Evolutionary conservation across 2,113 vertebrate species (phyloP).

Genomic region (Psephotus haematonotus): DNA sequence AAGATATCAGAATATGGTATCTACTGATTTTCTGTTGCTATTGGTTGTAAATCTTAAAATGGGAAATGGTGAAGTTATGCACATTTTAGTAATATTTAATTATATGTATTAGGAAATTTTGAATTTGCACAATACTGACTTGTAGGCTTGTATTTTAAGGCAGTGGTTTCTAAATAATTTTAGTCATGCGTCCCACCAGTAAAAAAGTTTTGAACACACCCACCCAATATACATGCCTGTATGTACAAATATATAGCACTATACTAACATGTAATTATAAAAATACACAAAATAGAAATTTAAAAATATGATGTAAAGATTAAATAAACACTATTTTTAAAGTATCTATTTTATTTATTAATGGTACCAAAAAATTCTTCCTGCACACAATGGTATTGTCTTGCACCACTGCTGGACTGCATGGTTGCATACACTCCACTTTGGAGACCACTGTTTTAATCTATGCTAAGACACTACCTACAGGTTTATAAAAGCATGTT

Average conservation of each 20-base stretch:
- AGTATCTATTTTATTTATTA: neutral
- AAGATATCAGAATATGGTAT: neutral
- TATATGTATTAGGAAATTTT: neutral
- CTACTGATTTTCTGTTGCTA: neutral
- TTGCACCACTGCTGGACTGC: neutral
- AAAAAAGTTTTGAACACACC: neutral
- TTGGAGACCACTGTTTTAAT: neutral
- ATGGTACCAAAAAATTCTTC: neutral
- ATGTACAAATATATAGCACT: neutral
- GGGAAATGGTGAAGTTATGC: neutral
- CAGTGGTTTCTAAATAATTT: neutral
- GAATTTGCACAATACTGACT: neutral
- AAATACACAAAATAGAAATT: neutral
- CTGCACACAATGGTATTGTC: neutral
- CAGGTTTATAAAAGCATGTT: neutral
- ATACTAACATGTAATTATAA: neutral
- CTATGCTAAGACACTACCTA: neutral
- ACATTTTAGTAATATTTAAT: neutral
- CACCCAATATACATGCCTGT: neutral
- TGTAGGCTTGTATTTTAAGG: neutral
- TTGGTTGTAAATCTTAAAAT: neutral
- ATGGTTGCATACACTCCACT: neutral
- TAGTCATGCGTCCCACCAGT: neutral
- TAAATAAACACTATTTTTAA: neutral
- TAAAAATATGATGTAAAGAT: neutral